Evolutionary conservation across 2,888 invertebrate species (phyloP).

Genomic region (Ichneumoninae sp.): DNA sequence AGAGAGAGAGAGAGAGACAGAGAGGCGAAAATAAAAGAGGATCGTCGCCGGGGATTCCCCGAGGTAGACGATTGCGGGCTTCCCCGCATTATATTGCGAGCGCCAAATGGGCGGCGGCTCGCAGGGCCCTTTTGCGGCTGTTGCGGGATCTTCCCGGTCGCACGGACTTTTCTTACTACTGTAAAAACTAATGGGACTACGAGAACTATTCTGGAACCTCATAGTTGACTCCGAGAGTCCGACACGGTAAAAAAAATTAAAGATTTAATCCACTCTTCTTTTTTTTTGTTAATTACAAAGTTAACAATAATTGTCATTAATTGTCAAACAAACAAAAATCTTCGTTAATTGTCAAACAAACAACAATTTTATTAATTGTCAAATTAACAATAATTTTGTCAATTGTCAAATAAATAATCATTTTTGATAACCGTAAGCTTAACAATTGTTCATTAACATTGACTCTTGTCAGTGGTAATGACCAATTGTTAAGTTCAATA

Average conservation of each 20-base stretch:
- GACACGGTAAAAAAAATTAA: background rate
- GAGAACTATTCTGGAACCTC: background rate
- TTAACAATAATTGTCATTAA: background rate
- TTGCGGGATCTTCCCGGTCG: conserved; percentile 18
- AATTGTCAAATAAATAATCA: too few relatives aligned
- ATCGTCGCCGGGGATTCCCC: conserved; percentile 53
- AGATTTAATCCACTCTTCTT: background rate
- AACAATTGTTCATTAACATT: background rate
- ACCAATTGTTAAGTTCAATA: too few relatives aligned
- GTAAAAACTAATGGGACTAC: background rate
- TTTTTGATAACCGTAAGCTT: too few relatives aligned
- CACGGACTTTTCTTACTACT: background rate
- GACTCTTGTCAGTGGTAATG: too few relatives aligned
- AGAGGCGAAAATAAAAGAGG: conserved; percentile 12
- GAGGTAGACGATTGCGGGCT: conserved; percentile 50
- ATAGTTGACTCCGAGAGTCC: background rate
- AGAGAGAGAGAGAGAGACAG: conserved; percentile 17
- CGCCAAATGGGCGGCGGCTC: conserved; percentile 37
- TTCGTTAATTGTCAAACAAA: too few relatives aligned
- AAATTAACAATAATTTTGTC: background rate
- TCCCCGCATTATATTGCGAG: conserved; percentile 57
- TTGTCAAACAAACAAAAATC: background rate
- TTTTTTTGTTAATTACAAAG: too few relatives aligned
- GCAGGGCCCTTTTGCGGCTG: conserved; percentile 24
- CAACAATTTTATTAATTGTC: too few relatives aligned